These are phyloP conservation scores for Iguana delicatissima DNA, from an alignment of 2,797 vertebrate species.

Conservation along the genomic window DNA sequence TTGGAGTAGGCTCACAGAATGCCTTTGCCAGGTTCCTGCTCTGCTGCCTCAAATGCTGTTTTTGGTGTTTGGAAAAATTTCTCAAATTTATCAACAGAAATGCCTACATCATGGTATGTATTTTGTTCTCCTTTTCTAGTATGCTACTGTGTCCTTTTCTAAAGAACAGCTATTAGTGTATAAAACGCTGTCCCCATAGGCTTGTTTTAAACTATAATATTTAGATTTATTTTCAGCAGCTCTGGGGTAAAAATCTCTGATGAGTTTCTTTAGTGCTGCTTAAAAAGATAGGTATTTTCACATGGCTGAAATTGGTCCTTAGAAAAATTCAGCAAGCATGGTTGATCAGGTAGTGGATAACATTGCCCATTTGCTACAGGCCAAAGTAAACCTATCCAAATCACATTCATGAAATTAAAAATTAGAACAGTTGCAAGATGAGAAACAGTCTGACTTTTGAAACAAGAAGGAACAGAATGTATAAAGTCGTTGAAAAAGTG, in stretches of 20 bases:
- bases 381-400: neutral
- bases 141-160: slow-evolving; percentile 22
- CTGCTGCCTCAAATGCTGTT: slow-evolving; percentile 94
- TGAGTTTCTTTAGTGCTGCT: neutral
- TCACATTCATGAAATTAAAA: neutral
- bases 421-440: neutral
- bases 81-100: slow-evolving; percentile 97
- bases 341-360: neutral
- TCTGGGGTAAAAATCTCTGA: neutral
- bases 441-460: neutral
- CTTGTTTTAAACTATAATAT: slow-evolving; percentile 3
- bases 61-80: slow-evolving; percentile 96
- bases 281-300: neutral
- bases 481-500: neutral
- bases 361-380: neutral
- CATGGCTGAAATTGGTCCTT: neutral
- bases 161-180: slow-evolving; percentile 17
- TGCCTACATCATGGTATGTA: slow-evolving; percentile 96
- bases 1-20: slow-evolving; percentile 87
- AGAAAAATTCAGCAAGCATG: neutral
- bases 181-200: neutral
- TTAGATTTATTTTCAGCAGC: slow-evolving; percentile 1
- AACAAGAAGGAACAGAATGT: neutral
- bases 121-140: slow-evolving; percentile 31
- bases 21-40: slow-evolving; percentile 86